Base-by-base conservation (phyloP, 2,888 invertebrate species). In the Folsomia candida region DNA sequence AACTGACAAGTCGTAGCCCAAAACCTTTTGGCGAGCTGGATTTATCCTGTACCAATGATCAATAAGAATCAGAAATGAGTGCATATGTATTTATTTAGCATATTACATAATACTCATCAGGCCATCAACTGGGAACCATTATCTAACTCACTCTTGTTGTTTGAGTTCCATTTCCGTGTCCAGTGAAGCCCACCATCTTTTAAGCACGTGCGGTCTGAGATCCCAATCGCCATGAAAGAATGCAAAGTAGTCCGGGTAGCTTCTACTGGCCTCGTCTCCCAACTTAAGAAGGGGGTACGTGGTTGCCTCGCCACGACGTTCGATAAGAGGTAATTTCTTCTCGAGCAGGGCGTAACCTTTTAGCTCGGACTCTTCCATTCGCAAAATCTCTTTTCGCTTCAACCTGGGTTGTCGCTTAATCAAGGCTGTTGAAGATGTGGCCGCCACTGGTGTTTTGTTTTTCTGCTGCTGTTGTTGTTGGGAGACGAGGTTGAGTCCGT, bases 1-100 rank as follows among this genome's bases (percentile, higher is more conserved):
- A 0, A 92, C 89, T 1, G 93, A 94, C 76, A 97, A 66, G 25
- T 79, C 79, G 58, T 67, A 62, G 1, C 79, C 79, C 11, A 79
- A 63, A 14, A 79, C 60, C 3, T 18, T 54, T 29, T 73, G 60
- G 26, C 79, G 28, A 25, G 73, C 64, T 9, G 74, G 68, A 62
- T 72, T 76, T 47, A 67, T 77, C 22, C 77, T 78, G 64, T 18
- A 60, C 29, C 51, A 62, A 63, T 14, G n/a, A 57, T 58, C 6
- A 9, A 67, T 14, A 57, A 60, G 2, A 20, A n/a, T n/a, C n/a
- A n/a, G n/a, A n/a, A 57, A 57, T 57, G 22, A 14, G 22, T 57
- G 20, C 14, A n/a, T 22, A 14, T 57, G 20, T 20, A 6, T 22
- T 9, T 20, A 6, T 22, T 6, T 22, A 20, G 57, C 20, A 57